These are phyloP conservation scores for Erpobdella octoculata DNA, from an alignment of 2,888 invertebrate genomes.

Conservation along the genomic window DNA sequence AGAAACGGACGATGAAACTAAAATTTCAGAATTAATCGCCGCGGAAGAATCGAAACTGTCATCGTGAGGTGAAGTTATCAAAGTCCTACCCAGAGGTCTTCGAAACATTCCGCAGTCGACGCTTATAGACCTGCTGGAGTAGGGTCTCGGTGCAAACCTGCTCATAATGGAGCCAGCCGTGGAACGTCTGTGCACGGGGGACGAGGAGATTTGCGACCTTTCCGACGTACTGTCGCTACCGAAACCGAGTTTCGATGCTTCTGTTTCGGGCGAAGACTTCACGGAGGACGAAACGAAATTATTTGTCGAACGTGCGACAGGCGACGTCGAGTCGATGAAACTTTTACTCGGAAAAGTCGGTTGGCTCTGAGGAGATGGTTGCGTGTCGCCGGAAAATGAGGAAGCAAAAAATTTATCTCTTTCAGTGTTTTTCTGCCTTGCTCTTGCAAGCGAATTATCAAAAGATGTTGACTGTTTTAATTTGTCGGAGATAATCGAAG, in stretches of 20 bases:
- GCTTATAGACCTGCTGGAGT: conserved; percentile 23
- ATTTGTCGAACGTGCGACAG: too few species aligned
- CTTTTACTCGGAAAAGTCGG: too few species aligned
- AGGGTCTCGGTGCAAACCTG: conserved; percentile 28
- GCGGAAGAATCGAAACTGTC: not conserved
- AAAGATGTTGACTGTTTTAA: not conserved
- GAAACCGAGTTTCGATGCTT: too few species aligned
- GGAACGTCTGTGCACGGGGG: conserved; percentile 1
- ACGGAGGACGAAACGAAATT: too few species aligned
- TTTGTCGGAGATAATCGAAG: not conserved
- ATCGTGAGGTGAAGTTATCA: not conserved
- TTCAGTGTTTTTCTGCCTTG: not conserved
- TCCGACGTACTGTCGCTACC: too few species aligned
- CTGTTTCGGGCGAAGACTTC: too few species aligned
- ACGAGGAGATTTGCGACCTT: too few species aligned
- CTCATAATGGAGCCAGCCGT: conserved; percentile 30
- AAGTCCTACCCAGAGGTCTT: not conserved
- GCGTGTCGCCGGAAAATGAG: not conserved
- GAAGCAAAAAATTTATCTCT: not conserved
- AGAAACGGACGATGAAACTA: not conserved
- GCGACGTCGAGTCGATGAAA: too few species aligned
- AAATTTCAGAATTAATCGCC: not conserved
- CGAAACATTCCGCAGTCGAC: conserved; percentile 14
- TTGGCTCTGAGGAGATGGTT: too few species aligned
- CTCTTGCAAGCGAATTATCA: not conserved